Evolutionary conservation across 2,113 vertebrate genomes (phyloP), one percentile per base, ranked within the genome.

Genomic region (Choloepus hoffmanni): DNA sequence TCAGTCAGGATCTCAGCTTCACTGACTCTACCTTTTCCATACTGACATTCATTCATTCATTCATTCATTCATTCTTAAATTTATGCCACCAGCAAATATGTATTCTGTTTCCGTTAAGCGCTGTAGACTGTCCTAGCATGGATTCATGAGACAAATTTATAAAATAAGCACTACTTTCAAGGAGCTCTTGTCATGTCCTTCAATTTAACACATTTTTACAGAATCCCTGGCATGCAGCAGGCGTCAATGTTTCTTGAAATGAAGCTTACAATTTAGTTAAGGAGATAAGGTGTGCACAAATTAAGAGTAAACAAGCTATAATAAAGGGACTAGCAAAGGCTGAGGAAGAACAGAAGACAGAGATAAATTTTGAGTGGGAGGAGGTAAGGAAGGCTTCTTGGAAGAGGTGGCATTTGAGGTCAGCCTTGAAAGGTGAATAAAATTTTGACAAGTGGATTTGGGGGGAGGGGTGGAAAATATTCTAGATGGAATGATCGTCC

Each of bases 211-310:
- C 36, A 4, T 19, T n/a, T 53, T n/a, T 53, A 15, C 73, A 0
- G 45, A 78, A 40, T 68, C 83, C 77, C 48, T 83, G 94, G 89
- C 85, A 79, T n/a, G 24, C 68, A 72, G 48, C 78, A 93, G 94
- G 50, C 85, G 40, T 88, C 94, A 65, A 8, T 95, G 92, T 62
- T 81, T 65, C 83, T 36, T 63, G 78, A 89, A 68, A 45, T 21
- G 83, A 96, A 95, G 90, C 94, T 97, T 48, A 87, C 95, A 92
- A 60, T 95, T 95, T 90, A 95, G 86, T 86, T 82, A 81, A 48
- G 89, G 92, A 97, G 95, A 95, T 96, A 93, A 97, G 96, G 77
- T 77, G 83, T 33, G 24, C 93, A 95, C 96, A 96, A 89, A 96
- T 96, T 81, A 95, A 12, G 86, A 92, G 92, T 18, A 7, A 82